Conservation (phyloP, 2,888 invertebrate genomes). For the Himalopsyche japonica region DNA sequence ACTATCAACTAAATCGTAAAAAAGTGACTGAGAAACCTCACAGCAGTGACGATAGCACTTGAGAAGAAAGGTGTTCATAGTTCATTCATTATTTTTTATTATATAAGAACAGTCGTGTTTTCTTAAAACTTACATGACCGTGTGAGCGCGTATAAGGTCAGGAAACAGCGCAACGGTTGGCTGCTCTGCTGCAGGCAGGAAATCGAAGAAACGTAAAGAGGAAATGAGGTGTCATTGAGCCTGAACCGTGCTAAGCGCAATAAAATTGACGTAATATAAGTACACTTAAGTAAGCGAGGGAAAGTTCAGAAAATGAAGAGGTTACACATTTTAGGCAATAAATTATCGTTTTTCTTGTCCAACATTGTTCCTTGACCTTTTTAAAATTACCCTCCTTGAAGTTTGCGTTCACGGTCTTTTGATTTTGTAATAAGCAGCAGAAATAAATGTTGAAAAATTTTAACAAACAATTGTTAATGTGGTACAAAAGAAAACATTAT, state of each 20-base stretch:
- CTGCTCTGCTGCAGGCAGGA: neutral
- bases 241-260: neutral
- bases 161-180: neutral
- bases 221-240: conserved; percentile 13
- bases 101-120: too few relatives aligned
- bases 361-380: neutral
- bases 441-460: too few relatives aligned
- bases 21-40: too few relatives aligned
- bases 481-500: too few relatives aligned
- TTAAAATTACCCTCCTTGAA: neutral
- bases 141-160: neutral
- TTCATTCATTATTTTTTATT: too few relatives aligned
- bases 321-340: neutral
- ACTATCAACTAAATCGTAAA: too few relatives aligned
- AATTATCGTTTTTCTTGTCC: neutral
- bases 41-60: too few relatives aligned
- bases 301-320: neutral
- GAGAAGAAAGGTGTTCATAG: too few relatives aligned
- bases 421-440: too few relatives aligned
- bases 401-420: too few relatives aligned
- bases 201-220: conserved; percentile 11
- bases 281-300: neutral
- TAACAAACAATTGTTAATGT: too few relatives aligned
- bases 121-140: too few relatives aligned
- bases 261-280: neutral